A percentile compares a stretch with the other conserved stretches of the same genome.
These are phyloP conservation scores for Tetranychus cinnabarinus DNA, from an alignment of 1,140 invertebrate species.

Conservation along the genomic window DNA sequence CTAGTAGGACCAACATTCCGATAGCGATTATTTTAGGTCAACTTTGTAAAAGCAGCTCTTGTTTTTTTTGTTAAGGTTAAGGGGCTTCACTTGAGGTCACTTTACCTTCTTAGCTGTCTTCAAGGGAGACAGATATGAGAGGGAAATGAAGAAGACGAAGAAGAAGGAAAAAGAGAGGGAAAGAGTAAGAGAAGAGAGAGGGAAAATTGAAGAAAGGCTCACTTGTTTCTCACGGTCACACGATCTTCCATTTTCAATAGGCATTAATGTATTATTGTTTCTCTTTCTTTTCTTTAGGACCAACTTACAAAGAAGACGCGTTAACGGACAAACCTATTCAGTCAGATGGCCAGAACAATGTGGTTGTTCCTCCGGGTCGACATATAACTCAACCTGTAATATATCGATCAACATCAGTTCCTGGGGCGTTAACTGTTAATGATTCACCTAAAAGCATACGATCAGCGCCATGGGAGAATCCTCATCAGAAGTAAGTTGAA, in stretches of 20 bases:
- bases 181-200: too few relatives aligned
- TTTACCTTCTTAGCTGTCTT: too few relatives aligned
- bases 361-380: not conserved
- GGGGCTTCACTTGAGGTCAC: too few relatives aligned
- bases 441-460: conserved; percentile 26
- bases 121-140: too few relatives aligned
- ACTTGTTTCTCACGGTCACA: not conserved
- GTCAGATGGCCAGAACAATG: not conserved
- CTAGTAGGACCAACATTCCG: too few relatives aligned
- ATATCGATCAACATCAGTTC: conserved; percentile 15
- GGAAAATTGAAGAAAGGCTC: too few relatives aligned
- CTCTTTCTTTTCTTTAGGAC: not conserved
- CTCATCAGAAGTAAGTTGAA: conserved; percentile 7
- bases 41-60: too few relatives aligned
- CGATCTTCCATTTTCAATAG: not conserved
- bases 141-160: too few relatives aligned
- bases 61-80: too few relatives aligned
- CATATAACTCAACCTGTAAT: conserved; percentile 8
- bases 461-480: conserved; percentile 44
- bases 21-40: too few relatives aligned
- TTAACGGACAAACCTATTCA: not conserved
- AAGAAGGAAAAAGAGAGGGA: too few relatives aligned
- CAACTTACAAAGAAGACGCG: not conserved
- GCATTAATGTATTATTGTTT: not conserved
- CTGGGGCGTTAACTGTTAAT: conserved; percentile 19